phyloP scores from a whole-genome alignment of 2,888 invertebrate species.

The Zygothrica quintamaculata region DNA sequence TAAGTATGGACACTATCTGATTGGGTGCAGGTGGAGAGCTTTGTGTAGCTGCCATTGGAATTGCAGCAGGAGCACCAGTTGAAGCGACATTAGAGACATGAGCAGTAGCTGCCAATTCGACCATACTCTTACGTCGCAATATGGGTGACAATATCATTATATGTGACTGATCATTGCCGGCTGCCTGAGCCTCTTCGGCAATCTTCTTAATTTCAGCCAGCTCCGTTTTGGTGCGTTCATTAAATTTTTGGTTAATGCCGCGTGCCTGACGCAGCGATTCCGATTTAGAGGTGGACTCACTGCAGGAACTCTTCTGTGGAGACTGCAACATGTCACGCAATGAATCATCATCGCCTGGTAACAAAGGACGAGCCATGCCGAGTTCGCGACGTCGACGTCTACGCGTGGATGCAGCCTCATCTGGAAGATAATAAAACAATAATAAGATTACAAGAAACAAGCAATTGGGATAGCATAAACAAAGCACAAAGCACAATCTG shows the following conservation, averaged over 20 bases:
- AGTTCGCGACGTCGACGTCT: slow-evolving; percentile 83
- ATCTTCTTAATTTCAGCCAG: slow-evolving; percentile 84
- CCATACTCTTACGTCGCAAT: slow-evolving; percentile 83
- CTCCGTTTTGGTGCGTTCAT: slow-evolving; percentile 83
- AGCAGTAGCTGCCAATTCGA: slow-evolving; percentile 76
- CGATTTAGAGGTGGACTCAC: slow-evolving; percentile 60
- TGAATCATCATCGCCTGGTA: slow-evolving; percentile 81
- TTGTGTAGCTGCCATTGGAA: slow-evolving; percentile 33
- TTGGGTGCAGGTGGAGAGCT: slow-evolving; percentile 84
- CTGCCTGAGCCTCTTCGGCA: slow-evolving; percentile 76
- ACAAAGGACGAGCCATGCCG: slow-evolving; percentile 82
- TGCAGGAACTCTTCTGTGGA: slow-evolving; percentile 67
- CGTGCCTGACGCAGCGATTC: slow-evolving; percentile 62
- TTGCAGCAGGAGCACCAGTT: not conserved
- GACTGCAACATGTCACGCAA: slow-evolving; percentile 79
- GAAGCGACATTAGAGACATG: not conserved
- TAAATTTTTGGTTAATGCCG: slow-evolving; percentile 80
- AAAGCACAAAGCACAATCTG: slow-evolving; percentile 12
- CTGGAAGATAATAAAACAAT: slow-evolving; percentile 67
- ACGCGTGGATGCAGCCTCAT: slow-evolving; percentile 82
- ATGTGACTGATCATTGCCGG: slow-evolving; percentile 15
- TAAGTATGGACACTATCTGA: slow-evolving; percentile 88
- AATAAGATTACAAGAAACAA: too few species aligned
- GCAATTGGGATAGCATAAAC: too few species aligned
- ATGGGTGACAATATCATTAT: slow-evolving; percentile 78